Base-by-base conservation (phyloP, 2,888 invertebrate species). In the Malacosoma neustria region DNA sequence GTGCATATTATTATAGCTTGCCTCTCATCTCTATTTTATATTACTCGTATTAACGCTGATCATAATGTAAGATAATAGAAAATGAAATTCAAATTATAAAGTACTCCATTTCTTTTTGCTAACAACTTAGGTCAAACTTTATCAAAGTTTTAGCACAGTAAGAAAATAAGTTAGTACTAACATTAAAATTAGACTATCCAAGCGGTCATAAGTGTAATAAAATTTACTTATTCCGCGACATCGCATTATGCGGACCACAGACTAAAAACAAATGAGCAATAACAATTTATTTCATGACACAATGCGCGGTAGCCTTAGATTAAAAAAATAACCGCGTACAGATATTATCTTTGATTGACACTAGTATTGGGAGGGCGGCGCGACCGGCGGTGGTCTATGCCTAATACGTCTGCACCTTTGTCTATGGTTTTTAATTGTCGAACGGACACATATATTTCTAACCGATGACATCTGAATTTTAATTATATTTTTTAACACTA, bases 321-420 rank as follows among this genome's bases (percentile, higher is more conserved):
- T 62, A 50, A 60, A 60, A 62, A 61, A 62, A 56, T 51, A 54
- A 44, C 42, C 63, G 53, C 57, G 49, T 52, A 39, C 33, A 48
- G 62, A 60, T 61, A 49, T 48, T 52, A 60, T 60, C 55, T 45
- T 32, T 51, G 57, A 61, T 58, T 57, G 52, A 50, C 51, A 56
- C 46, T 49, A 41, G 48, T 56, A 64, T 64, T 56, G 57, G 48
- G 48, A 46, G 56, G 63, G 63, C 63, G 62, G 56, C 54, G 49
- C 50, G 35, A 22, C 14, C 33, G 43, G 40, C 39, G 59, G 55
- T 57, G 59, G 57, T 60, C 60, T 47, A 46, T 41, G 32, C 37
- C 42, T 45, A 42, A 46, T 45, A 34, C 14, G 32, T 35, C 13
- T 29, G 34, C 36, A 22, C 9, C 22, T 7, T 22, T 22, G 22